Percentiles rank a stretch among this genome's conserved stretches.
phyloP scores from a whole-genome alignment of 2,888 invertebrate species.

The Acrocyrtus sp. region DNA sequence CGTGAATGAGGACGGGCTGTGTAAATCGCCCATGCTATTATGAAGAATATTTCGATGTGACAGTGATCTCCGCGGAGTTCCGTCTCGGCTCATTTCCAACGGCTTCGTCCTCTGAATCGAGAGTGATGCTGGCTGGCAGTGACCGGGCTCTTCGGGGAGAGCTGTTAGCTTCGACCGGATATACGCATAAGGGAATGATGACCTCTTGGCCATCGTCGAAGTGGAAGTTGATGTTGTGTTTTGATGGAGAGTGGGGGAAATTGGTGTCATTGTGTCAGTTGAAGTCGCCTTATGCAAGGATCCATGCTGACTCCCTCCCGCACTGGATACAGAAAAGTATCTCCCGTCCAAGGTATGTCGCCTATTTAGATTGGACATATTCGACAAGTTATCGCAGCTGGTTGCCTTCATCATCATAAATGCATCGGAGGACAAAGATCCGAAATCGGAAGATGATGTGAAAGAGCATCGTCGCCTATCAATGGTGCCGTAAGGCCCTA shows the following conservation, averaged over 20 bases:
- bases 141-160: conserved; percentile 63
- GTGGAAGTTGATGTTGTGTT: not conserved
- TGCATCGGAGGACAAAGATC: not conserved
- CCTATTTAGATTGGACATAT: conserved; percentile 14
- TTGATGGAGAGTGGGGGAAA: conserved; percentile 5
- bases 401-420: conserved; percentile 48
- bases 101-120: not conserved
- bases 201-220: conserved; percentile 36
- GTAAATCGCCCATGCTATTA: conserved; percentile 61
- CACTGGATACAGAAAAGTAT: not conserved
- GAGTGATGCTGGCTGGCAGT: not conserved
- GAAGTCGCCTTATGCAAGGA: conserved; percentile 27
- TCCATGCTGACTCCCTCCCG: not conserved
- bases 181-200: conserved; percentile 64
- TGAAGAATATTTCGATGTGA: conserved; percentile 50
- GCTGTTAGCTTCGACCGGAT: conserved; percentile 64
- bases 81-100: not conserved
- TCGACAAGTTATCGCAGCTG: conserved; percentile 59
- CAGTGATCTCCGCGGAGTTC: conserved; percentile 9
- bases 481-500: not conserved
- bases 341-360: not conserved
- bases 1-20: conserved; percentile 10
- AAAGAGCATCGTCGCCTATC: not conserved
- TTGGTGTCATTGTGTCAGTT: conserved; percentile 14
- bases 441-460: not conserved